phyloP scores from a whole-genome alignment of 64 coral and sea anemone species.

The Pocillopora verrucosa region DNA sequence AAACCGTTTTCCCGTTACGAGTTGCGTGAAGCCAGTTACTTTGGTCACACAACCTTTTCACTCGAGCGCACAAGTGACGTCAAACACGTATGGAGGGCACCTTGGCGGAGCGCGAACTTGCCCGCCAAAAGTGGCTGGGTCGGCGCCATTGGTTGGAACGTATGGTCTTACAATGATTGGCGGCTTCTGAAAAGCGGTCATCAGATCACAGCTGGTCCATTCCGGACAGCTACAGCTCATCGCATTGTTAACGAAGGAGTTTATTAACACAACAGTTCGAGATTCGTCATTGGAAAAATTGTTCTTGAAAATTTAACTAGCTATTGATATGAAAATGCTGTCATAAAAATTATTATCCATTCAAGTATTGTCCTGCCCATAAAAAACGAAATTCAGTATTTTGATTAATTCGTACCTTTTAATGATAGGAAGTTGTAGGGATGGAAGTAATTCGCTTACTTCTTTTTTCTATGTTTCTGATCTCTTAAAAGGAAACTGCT shows the following conservation, averaged over 20 bases:
- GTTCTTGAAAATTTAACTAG: too few species aligned
- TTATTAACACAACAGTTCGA: background rate
- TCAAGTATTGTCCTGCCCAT: too few species aligned
- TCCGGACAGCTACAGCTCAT: constrained; percentile 42
- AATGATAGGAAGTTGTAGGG: too few species aligned
- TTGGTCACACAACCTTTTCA: constrained; percentile 38
- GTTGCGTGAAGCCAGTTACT: constrained; percentile 49
- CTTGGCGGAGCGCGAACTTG: constrained; percentile 5
- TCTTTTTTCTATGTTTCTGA: too few species aligned
- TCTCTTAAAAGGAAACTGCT: too few species aligned
- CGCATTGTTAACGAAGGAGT: constrained; percentile 72
- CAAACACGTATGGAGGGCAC: constrained; percentile 49
- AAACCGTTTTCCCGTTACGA: constrained; percentile 69
- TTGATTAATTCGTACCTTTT: too few species aligned
- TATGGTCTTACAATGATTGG: constrained; percentile 93
- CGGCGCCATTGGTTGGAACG: constrained; percentile 80
- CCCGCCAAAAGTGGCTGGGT: constrained; percentile 56
- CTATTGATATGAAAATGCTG: too few species aligned
- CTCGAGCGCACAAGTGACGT: constrained; percentile 55
- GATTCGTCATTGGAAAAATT: too few species aligned
- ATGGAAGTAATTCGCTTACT: too few species aligned
- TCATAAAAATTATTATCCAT: too few species aligned
- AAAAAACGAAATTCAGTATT: too few species aligned
- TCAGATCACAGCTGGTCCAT: constrained; percentile 62
- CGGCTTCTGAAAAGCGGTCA: constrained; percentile 55